Evolutionary conservation across 2,888 invertebrate species (phyloP), one percentile per base, ranked within the genome.

Genomic region (Pyrrhosoma nymphula): DNA sequence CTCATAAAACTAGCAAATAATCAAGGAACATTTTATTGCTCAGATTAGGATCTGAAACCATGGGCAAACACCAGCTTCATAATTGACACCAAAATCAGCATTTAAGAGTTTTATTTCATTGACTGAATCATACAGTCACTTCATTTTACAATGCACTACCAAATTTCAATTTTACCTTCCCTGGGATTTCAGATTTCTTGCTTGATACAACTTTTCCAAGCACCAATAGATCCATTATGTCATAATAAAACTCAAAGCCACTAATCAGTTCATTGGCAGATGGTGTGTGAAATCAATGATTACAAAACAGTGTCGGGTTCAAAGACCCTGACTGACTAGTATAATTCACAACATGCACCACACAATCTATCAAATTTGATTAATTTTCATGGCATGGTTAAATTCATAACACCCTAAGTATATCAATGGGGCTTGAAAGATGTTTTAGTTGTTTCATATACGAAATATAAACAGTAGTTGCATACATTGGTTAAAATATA

Each of bases 201-300:
- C n/a, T 35, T 82, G 30, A 82, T 35, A 82, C 26, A n/a, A 69
- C 82, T 82, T 82, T n/a, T 82, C 82, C 82, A 82, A 82, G 82
- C 82, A 82, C 82, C 82, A 82, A 82, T 82, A 82, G 82, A 82
- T 82, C 82, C 82, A 82, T 82, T 35, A 35, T 82, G 82, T 82
- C n/a, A 82, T 82, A 35, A 35, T 82, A 35, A 8, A 82, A 82
- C 82, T 35, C 18, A 82, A 35, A 35, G 30, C 82, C 30, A 35
- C 26, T 14, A 82, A 82, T 18, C n/a, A 82, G 82, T 35, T 82
- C 82, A 82, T 69, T n/a, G 12, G 82, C 18, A 16, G 82, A 35
- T 35, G 26, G 82, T 82, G 82, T 35, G 82, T 82, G 82, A 82
- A 82, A 82, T 35, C 35, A 82, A 82, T 82, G 30, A 82, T 35